These are phyloP conservation scores for Odontamblyopus rebecca DNA, from an alignment of 2,797 vertebrate genomes.

Conservation along the genomic window DNA sequence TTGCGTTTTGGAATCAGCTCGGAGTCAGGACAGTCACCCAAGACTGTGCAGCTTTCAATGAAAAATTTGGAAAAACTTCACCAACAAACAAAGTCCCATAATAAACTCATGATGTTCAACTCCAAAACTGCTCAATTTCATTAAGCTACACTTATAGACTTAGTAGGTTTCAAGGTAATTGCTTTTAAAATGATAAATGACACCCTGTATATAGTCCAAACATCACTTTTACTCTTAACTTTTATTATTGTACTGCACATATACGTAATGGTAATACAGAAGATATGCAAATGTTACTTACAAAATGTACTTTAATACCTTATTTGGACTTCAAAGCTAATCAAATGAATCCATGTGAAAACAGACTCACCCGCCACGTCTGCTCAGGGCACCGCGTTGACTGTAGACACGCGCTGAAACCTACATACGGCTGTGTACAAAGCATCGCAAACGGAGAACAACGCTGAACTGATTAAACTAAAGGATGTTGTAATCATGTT, in stretches of 20 bases:
- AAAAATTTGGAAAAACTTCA: too few species aligned
- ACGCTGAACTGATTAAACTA: slow-evolving; percentile 41
- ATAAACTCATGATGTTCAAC: too few species aligned
- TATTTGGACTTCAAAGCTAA: slow-evolving; percentile 19
- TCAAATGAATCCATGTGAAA: slow-evolving; percentile 29
- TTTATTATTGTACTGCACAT: too few species aligned
- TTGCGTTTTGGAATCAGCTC: too few species aligned
- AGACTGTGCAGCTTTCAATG: too few species aligned
- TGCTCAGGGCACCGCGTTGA: slow-evolving; percentile 57
- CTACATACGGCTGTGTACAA: slow-evolving; percentile 70
- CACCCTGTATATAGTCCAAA: not conserved
- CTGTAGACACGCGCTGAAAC: slow-evolving; percentile 65
- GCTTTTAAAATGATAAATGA: too few species aligned
- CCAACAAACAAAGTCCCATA: too few species aligned
- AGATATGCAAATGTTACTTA: not conserved
- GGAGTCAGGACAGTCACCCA: too few species aligned
- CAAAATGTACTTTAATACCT: slow-evolving; percentile 16
- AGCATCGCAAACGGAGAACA: slow-evolving; percentile 65
- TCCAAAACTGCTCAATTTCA: too few species aligned
- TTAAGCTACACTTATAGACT: too few species aligned
- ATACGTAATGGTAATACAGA: not conserved
- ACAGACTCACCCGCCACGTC: slow-evolving; percentile 70
- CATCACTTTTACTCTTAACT: not conserved
- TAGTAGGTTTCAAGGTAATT: too few species aligned
- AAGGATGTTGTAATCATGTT: slow-evolving; percentile 52